Evolutionary conservation across 2,113 vertebrate species (phyloP).

Genomic region (Myrmecobius fasciatus): DNA sequence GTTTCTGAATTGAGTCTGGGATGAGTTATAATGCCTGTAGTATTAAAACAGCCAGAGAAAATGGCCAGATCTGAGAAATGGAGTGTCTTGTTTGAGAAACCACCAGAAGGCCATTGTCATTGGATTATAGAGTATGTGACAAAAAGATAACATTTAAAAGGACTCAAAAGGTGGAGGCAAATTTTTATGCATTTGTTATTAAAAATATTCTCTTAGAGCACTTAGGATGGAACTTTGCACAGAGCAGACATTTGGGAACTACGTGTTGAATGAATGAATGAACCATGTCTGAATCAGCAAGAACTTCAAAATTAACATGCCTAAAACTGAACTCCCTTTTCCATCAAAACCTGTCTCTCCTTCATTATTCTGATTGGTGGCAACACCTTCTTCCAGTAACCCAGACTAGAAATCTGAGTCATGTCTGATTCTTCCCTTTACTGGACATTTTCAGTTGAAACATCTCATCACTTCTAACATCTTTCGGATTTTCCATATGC

Average conservation of each 20-base stretch:
- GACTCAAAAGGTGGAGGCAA: not conserved
- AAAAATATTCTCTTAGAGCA: not conserved
- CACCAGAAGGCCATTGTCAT: not conserved
- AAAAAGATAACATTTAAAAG: not conserved
- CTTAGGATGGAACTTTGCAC: not conserved
- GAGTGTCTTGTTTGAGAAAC: not conserved
- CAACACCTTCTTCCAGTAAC: not conserved
- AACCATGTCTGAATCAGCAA: not conserved
- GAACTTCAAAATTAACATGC: not conserved
- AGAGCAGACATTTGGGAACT: not conserved
- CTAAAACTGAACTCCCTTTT: not conserved
- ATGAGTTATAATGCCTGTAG: not conserved
- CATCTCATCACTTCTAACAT: not conserved
- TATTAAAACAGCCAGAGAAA: not conserved
- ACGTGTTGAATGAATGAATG: not conserved
- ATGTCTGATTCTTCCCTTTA: not conserved
- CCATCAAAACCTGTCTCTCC: not conserved
- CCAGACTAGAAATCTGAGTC: not conserved
- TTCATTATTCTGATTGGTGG: not conserved
- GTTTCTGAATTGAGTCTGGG: not conserved
- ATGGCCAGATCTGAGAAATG: not conserved
- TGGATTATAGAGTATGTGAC: not conserved
- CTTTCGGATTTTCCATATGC: not conserved
- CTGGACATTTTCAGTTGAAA: not conserved
- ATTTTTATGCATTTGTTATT: not conserved